Evolutionary conservation across 2,888 invertebrate genomes (phyloP), one percentile per base, ranked within the genome.

Genomic region (Neoitamus cyanurus): DNA sequence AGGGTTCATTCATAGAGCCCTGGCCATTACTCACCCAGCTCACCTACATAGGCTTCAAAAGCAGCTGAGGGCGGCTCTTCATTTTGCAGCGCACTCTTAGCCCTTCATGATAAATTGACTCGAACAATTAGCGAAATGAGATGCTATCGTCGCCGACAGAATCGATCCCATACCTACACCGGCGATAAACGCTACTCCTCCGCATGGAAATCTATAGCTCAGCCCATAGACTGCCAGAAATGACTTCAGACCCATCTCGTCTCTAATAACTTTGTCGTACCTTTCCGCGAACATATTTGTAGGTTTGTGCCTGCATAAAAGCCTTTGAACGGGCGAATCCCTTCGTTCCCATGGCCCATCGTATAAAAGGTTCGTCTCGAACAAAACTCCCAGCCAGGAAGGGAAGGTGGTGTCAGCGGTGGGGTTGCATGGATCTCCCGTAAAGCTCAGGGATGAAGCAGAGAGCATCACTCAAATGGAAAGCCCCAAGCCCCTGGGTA

Each of bases 391-490:
- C 4, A 42, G 31, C n/a, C n/a, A n/a, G n/a, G n/a, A n/a, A n/a
- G 42, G 42, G n/a, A 0, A 13, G 15, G n/a, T 1, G 42, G 42
- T n/a, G n/a, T 5, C 31, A 31, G 31, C 2, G 5, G 13, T 13
- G 15, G 42, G 13, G n/a, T 31, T 13, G n/a, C 13, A 42, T 42
- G 42, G 42, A 42, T 25, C 58, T 58, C 9, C 15, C n/a, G 15
- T 58, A 58, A 58, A 58, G 58, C 58, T 25, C 3, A 58, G 20
- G 11, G 25, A 58, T 58, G 25, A 58, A 58, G 70, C 30, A 70
- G 70, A 37, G 36, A 73, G 34, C 73, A 73, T 73, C 73, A 73
- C 73, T 73, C 73, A 73, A 73, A 46, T 77, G 46, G 77, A 46
- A 77, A 46, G 25, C 42, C 30, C 30, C 11, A 28, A 46, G 46